Percentiles rank a stretch among this genome's conserved stretches.
phyloP scores from a whole-genome alignment of 2,888 invertebrate species.

The Conistra vaccinii region DNA sequence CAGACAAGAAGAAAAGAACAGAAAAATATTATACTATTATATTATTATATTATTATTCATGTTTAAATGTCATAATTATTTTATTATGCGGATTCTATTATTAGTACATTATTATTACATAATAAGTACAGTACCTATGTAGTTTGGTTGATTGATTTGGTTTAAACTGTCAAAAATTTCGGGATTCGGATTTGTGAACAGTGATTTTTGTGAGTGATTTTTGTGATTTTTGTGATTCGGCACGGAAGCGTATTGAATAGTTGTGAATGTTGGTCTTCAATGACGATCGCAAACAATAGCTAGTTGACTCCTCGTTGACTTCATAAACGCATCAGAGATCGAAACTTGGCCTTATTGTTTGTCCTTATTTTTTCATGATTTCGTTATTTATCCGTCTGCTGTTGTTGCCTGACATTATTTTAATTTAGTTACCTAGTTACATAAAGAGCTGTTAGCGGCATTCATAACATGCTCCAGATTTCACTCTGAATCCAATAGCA shows the following conservation, averaged over 20 bases:
- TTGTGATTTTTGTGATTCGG: neutral
- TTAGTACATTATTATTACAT: no score
- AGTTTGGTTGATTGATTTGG: no score
- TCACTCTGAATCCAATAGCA: neutral
- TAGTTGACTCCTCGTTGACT: conserved; percentile 53
- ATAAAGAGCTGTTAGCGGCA: neutral
- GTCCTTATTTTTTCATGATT: conserved; percentile 33
- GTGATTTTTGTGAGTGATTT: no score
- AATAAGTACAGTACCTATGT: no score
- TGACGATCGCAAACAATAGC: conserved; percentile 36
- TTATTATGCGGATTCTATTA: no score
- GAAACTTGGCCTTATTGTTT: conserved; percentile 48
- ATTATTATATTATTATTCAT: no score
- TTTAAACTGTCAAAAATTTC: neutral
- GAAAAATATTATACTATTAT: no score
- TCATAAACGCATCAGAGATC: conserved; percentile 38
- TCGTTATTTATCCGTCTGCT: neutral
- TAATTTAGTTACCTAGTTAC: neutral
- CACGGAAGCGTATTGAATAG: neutral
- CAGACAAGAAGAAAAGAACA: no score
- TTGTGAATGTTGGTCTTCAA: conserved; percentile 15
- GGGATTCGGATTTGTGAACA: neutral
- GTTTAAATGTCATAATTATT: no score
- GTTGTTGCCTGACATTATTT: neutral
- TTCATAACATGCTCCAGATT: neutral